Percentiles rank a stretch among this genome's conserved stretches.
Conservation (phyloP, 2,113 vertebrate species). For the Zonotrichia leucophrys region DNA sequence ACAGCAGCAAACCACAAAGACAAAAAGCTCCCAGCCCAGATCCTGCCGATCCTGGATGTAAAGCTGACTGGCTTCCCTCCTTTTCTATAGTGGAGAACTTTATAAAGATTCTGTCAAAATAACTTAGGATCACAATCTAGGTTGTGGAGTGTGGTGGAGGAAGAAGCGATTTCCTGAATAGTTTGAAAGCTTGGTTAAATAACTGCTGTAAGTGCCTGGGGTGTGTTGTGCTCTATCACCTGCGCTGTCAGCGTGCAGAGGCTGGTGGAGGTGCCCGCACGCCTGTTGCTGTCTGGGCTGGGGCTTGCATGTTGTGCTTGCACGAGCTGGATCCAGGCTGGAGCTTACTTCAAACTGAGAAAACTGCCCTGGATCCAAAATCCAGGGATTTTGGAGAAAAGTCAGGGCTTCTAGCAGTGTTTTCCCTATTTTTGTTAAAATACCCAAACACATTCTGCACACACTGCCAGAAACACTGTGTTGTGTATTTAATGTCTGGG, state of each 20-base stretch:
- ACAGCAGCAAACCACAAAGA: constrained; percentile 56
- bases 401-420: background rate
- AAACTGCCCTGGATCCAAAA: background rate
- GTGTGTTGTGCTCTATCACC: background rate
- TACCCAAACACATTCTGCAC: no score
- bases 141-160: background rate
- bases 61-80: constrained; percentile 16
- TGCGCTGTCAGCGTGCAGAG: accelerated
- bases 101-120: constrained; percentile 19
- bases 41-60: constrained; percentile 41
- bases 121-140: constrained; percentile 15
- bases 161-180: background rate
- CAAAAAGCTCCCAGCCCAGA: constrained; percentile 23
- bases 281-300: background rate
- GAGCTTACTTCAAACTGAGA: background rate
- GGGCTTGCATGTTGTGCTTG: accelerated
- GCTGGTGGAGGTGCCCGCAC: background rate
- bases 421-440: background rate
- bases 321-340: accelerated
- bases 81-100: background rate
- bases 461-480: accelerated
- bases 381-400: background rate
- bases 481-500: background rate
- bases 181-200: background rate
- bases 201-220: background rate